Evolutionary conservation across 2,797 vertebrate genomes (phyloP), one percentile per base, ranked within the genome.

Genomic region (Enteromius unitaeniatus): DNA sequence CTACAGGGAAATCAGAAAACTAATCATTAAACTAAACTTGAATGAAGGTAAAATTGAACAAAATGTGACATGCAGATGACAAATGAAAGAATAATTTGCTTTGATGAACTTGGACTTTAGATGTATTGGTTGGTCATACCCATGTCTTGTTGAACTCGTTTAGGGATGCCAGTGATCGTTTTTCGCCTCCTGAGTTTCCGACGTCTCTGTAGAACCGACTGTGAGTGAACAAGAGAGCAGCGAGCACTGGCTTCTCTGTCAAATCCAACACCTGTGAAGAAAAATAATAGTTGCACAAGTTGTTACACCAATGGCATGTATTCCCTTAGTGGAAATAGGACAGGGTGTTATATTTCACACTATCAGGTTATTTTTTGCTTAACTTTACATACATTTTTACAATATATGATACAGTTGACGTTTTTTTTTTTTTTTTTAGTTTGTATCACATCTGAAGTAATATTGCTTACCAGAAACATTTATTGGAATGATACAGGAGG

Each of bases 141-240:
- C 97, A 99, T 97, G 96, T 99, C 98, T 89, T 99, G 97, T 91
- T 99, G 98, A 90, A 99, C 98, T 95, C 97, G 96, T 95, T 97
- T 97, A 89, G 98, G 98, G 92, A 99, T 99, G 89, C 98, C 98
- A 84, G 97, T 99, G 94, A 99, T 99, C 89, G 98, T 99, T 95
- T 99, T 99, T 93, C 98, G 96, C 93, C 98, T 96, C 91, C 97
- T 97, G 91, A 99, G 90, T 94, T 99, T 99, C 89, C 97, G 93
- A 92, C 98, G 96, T 85, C 98, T 95, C 93, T 99, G 98, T 89
- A 99, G 96, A 91, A 99, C 98, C 26, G 98, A 99, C 95, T 99
- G 98, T 88, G 98, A 99, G 93, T 99, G 98, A 91, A 99, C 98
- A 87, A 99, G 95, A 91, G 98, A 99, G 92, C 98, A 99, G 89